Evolutionary conservation across 2,797 vertebrate species (phyloP).

Genomic region (Darevskia mixta): DNA sequence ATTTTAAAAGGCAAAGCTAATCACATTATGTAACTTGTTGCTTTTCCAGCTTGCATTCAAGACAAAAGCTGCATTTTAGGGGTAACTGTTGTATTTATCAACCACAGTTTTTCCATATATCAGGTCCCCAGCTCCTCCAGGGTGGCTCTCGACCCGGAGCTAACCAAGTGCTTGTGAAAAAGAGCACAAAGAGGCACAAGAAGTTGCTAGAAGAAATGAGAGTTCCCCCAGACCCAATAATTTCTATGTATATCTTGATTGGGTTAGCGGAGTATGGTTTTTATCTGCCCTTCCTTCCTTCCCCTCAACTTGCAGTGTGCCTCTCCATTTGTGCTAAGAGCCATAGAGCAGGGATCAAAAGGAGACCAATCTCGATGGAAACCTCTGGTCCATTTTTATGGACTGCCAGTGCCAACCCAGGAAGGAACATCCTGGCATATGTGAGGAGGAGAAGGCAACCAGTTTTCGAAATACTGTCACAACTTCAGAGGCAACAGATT

Average conservation of each 20-base stretch:
- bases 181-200: background rate
- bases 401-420: background rate
- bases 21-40: conserved; percentile 48
- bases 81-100: conserved; percentile 50
- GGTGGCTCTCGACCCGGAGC: background rate
- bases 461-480: background rate
- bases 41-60: conserved; percentile 64
- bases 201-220: background rate
- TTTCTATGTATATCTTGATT: conserved; percentile 2
- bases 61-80: conserved; percentile 52
- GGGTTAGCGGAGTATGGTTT: background rate
- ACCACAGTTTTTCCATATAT: background rate
- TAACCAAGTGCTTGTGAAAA: background rate
- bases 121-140: background rate
- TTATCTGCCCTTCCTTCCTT: background rate
- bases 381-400: background rate
- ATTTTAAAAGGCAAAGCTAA: conserved; percentile 60
- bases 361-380: background rate
- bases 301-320: background rate
- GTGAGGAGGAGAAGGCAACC: background rate
- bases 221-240: background rate
- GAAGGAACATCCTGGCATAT: background rate
- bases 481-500: background rate
- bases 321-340: background rate
- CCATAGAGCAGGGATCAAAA: background rate